phyloP scores from a whole-genome alignment of 1,140 invertebrate genomes.

The Bradynema listronoti region DNA sequence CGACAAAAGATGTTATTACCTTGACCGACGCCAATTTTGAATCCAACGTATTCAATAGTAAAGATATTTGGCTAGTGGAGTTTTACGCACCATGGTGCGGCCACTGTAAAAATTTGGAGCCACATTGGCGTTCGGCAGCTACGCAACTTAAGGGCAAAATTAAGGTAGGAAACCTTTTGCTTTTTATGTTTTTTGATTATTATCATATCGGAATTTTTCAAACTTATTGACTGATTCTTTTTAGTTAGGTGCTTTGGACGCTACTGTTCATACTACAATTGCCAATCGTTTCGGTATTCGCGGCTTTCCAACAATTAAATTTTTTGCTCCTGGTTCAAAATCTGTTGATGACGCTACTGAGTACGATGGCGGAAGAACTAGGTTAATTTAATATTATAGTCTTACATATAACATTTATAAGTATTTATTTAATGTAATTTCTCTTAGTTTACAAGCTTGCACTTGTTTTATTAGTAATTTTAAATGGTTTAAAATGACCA shows the following conservation, averaged over 20 bases:
- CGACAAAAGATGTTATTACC: slow-evolving; percentile 70
- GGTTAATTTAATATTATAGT: slow-evolving; percentile 1
- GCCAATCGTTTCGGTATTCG: slow-evolving; percentile 67
- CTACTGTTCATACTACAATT: slow-evolving; percentile 77
- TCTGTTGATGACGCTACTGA: slow-evolving; percentile 68
- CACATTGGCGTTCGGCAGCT: slow-evolving; percentile 87
- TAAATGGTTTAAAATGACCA: too few relatives aligned
- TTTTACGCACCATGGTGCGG: slow-evolving; percentile 66
- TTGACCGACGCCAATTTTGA: slow-evolving; percentile 85
- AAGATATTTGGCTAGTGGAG: slow-evolving; percentile 59
- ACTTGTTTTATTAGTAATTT: too few relatives aligned
- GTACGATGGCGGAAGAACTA: slow-evolving; percentile 77
- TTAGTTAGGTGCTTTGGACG: slow-evolving; percentile 86
- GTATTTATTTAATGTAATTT: too few relatives aligned
- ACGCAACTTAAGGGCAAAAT: slow-evolving; percentile 81
- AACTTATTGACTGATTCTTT: too few relatives aligned
- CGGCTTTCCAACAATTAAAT: slow-evolving; percentile 95
- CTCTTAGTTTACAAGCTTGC: too few relatives aligned
- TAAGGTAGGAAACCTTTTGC: slow-evolving; percentile 57
- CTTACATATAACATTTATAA: too few relatives aligned
- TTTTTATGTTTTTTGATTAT: slow-evolving; percentile 5
- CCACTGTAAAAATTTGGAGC: slow-evolving; percentile 89
- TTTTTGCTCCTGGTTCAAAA: slow-evolving; percentile 77
- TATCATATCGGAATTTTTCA: too few relatives aligned
- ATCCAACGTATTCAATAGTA: slow-evolving; percentile 72